Evolutionary conservation across 2,113 vertebrate species (phyloP), one percentile per base, ranked within the genome.

Genomic region (Ptyas mucosa): DNA sequence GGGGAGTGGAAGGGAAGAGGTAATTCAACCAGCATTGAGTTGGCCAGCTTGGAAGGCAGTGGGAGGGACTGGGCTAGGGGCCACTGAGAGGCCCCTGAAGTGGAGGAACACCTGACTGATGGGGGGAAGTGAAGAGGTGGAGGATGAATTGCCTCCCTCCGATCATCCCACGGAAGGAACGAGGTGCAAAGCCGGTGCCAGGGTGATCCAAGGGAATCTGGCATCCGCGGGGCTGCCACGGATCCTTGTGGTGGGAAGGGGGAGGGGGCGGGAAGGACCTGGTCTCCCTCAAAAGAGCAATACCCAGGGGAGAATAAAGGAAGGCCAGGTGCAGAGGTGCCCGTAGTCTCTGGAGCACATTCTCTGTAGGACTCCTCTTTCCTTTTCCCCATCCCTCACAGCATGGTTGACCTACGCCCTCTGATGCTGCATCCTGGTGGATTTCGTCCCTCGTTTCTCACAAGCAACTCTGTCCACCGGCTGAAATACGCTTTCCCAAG

Each of bases 401-500:
- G 75, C 91, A 54, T 95, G 75, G 91, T 96, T 21, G 88, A 93
- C 91, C 90, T 1, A 0, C 81, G 61, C 51, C 91, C 61, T 34
- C 2, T 51, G 29, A 52, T 51, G 55, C 90, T 95, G 88, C 96
- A 9, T 54, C 93, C 91, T 88, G 85, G 92, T 21, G 91, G 89
- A 39, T 94, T 94, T 57, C 94, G 1, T 39, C 92, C 92, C 85
- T 90, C 89, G 2, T 53, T 93, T 23, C 55, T 96, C 92, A 54
- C 93, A 43, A 90, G 92, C 89, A 96, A 39, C 55, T 53, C 43
- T 3, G 6, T 34, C 0, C 88, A 88, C 91, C 94, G 91, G 91
- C 88, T 95, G 87, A 95, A 61, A 21, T 93, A 94, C 51, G 49
- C 15, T 26, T 94, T 96, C 61, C 94, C 93, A n/a, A 91, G 96